A percentile compares a stretch with the other conserved stretches of the same genome.
phyloP scores from a whole-genome alignment of 2,113 vertebrate species.

The Spheniscus mendiculus region DNA sequence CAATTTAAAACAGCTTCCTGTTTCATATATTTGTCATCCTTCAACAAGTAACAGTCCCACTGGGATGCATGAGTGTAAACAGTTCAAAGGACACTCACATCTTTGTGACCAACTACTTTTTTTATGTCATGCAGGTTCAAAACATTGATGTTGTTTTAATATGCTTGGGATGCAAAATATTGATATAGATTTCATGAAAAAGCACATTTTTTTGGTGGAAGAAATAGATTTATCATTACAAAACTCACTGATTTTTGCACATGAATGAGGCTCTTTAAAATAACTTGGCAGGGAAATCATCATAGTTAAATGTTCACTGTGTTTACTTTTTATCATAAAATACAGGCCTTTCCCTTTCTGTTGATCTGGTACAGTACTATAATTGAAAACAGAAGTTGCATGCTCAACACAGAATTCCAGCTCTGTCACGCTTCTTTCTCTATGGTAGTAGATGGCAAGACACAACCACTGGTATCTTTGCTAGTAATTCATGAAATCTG shows the following conservation, averaged over 20 bases:
- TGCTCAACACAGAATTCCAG: background rate
- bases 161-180: background rate
- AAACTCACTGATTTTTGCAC: constrained; percentile 11
- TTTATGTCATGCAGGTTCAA: constrained; percentile 33
- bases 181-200: background rate
- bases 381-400: background rate
- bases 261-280: background rate
- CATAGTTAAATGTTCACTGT: background rate
- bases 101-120: constrained; percentile 41
- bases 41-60: constrained; percentile 40
- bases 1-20: constrained; percentile 45
- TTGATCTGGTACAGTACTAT: background rate
- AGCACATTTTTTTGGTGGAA: background rate
- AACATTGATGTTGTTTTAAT: constrained; percentile 35
- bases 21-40: constrained; percentile 68
- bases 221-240: background rate
- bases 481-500: background rate
- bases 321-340: background rate
- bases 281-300: background rate
- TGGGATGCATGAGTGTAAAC: constrained; percentile 42
- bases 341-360: constrained; percentile 6
- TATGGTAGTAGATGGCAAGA: background rate
- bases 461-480: background rate
- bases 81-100: constrained; percentile 46
- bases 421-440: background rate